These are phyloP conservation scores for Drosophila jambulina DNA, from an alignment of 1,140 invertebrate genomes.

Conservation along the genomic window DNA sequence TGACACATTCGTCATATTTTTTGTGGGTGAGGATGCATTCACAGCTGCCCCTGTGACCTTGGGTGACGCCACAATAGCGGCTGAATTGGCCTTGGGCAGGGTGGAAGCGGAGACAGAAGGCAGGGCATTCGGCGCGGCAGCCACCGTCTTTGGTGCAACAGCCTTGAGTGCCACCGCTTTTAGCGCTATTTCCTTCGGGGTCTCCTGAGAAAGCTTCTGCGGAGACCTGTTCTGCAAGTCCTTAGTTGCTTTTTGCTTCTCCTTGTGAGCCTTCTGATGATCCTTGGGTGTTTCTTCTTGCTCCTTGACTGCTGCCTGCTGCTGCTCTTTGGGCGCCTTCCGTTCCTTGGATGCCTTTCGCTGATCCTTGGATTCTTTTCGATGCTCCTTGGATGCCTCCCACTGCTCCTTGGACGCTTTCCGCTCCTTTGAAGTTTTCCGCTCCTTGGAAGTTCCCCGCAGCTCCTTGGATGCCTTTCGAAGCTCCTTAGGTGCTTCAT, in stretches of 20 bases:
- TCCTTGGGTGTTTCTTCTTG: conserved; percentile 5
- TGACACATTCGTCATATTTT: background rate
- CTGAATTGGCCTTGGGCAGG: conserved; percentile 23
- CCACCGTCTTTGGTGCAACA: conserved; percentile 11
- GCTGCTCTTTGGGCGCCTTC: background rate
- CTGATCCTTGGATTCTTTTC: background rate
- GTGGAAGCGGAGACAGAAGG: background rate
- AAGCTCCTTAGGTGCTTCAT: background rate
- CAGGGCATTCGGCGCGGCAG: background rate
- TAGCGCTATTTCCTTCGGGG: background rate
- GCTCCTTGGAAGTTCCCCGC: background rate
- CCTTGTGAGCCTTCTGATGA: background rate
- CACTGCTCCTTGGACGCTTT: background rate
- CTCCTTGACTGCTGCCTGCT: background rate
- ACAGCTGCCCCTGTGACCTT: conserved; percentile 8
- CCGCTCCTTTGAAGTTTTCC: background rate
- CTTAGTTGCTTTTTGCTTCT: background rate
- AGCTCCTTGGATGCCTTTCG: background rate
- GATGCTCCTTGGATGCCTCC: background rate
- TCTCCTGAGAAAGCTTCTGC: background rate
- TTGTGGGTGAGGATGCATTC: background rate
- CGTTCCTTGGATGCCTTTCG: background rate
- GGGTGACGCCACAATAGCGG: background rate
- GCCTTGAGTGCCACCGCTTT: conserved; percentile 3
- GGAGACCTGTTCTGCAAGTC: background rate